Conservation (phyloP, 2,797 vertebrate genomes). For the Arremon brunneinucha region DNA sequence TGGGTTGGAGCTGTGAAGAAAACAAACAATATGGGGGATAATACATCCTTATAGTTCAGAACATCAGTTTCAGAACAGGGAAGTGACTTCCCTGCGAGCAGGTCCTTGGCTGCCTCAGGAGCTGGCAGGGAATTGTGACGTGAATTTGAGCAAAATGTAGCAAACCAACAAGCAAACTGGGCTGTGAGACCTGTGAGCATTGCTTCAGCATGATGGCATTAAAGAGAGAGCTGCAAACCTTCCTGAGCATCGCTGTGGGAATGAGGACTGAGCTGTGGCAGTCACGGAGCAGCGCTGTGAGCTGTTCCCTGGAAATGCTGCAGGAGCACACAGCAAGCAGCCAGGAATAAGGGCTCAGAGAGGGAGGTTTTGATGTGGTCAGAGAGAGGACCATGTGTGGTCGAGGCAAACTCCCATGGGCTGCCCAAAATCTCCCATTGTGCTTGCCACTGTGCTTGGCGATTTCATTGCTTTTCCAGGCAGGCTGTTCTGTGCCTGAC, state of each 20-base stretch:
- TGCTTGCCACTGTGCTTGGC: neutral
- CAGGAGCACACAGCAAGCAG: neutral
- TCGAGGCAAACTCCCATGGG: neutral
- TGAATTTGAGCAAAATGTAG: neutral
- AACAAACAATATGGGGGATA: neutral
- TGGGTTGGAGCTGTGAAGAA: neutral
- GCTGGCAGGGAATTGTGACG: neutral
- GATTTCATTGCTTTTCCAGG: neutral
- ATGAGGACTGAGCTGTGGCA: neutral
- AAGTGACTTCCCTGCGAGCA: neutral
- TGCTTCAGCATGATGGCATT: rapidly evolving
- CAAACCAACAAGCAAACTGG: neutral
- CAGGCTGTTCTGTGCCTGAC: no score
- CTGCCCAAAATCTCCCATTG: neutral
- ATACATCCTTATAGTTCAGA: neutral
- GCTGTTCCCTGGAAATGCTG: neutral
- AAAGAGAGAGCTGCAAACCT: neutral
- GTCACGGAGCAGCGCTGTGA: rapidly evolving
- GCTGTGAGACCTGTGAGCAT: neutral
- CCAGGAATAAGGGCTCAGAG: neutral
- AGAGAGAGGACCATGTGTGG: neutral
- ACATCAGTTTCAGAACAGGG: neutral
- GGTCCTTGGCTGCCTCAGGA: neutral
- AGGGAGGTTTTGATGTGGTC: neutral
- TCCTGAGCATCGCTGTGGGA: neutral